phyloP scores from a whole-genome alignment of 92 coral and sea anemone species.

The Scolanthus callimorphus region DNA sequence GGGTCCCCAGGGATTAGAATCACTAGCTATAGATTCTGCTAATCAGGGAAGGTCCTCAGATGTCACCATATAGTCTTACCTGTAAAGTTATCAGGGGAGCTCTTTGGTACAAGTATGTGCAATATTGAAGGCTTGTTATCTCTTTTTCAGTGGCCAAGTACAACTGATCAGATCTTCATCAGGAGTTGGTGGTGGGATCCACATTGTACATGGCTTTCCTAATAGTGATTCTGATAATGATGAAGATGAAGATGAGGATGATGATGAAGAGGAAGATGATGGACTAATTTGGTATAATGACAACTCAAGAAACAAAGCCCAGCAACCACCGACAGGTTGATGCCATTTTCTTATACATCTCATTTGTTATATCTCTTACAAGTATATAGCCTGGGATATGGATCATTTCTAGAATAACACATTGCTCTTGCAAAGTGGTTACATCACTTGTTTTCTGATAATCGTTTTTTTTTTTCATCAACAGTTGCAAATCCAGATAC shows the following conservation, averaged over 20 bases:
- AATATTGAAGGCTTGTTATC: too few species aligned
- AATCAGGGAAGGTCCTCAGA: too few species aligned
- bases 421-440: too few species aligned
- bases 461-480: not conserved
- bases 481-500: conserved; percentile 11
- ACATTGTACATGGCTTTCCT: conserved; percentile 57
- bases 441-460: not conserved
- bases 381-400: too few species aligned
- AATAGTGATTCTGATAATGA: conserved; percentile 50
- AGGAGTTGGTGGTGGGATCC: conserved; percentile 73
- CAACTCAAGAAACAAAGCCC: conserved; percentile 6
- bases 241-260: conserved; percentile 46
- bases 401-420: too few species aligned
- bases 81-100: too few species aligned
- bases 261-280: conserved; percentile 45
- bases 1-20: too few species aligned
- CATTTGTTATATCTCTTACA: too few species aligned
- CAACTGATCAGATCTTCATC: conserved; percentile 64
- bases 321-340: conserved; percentile 47
- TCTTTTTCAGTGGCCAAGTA: conserved; percentile 72
- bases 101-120: too few species aligned
- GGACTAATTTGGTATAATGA: conserved; percentile 23
- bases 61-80: too few species aligned
- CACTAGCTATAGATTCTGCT: too few species aligned
- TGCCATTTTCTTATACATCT: too few species aligned